These are phyloP conservation scores for Nipponia nippon DNA, from an alignment of 2,113 vertebrate species.

Conservation along the genomic window DNA sequence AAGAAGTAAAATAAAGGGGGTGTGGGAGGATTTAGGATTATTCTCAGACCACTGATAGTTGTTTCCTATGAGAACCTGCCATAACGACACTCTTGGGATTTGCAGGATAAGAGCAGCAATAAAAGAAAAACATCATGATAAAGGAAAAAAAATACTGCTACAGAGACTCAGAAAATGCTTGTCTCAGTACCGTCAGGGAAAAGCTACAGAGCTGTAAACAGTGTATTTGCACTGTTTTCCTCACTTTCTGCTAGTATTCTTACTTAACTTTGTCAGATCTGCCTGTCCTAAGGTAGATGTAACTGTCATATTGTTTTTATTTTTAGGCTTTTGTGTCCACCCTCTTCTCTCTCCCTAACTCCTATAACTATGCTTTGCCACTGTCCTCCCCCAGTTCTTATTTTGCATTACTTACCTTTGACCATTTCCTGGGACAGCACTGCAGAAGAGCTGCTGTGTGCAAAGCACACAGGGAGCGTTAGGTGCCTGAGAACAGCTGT, in stretches of 20 bases:
- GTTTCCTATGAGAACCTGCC: not conserved
- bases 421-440: too few relatives aligned
- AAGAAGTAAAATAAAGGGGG: not conserved
- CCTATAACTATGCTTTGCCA: not conserved
- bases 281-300: not conserved
- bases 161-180: not conserved
- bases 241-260: not conserved
- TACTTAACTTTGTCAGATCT: not conserved
- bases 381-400: not conserved
- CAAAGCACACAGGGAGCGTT: accelerated
- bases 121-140: not conserved
- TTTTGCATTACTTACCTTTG: not conserved
- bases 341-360: not conserved
- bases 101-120: not conserved
- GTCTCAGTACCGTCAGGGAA: not conserved
- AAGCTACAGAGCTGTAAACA: not conserved
- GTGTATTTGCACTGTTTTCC: not conserved
- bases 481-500: not conserved
- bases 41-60: not conserved
- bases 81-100: not conserved
- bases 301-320: not conserved
- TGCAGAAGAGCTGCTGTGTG: not conserved
- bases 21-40: not conserved
- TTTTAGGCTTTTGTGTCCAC: not conserved
- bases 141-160: not conserved